Evolutionary conservation across 2,113 vertebrate genomes (phyloP).

Genomic region (Python bivittatus): DNA sequence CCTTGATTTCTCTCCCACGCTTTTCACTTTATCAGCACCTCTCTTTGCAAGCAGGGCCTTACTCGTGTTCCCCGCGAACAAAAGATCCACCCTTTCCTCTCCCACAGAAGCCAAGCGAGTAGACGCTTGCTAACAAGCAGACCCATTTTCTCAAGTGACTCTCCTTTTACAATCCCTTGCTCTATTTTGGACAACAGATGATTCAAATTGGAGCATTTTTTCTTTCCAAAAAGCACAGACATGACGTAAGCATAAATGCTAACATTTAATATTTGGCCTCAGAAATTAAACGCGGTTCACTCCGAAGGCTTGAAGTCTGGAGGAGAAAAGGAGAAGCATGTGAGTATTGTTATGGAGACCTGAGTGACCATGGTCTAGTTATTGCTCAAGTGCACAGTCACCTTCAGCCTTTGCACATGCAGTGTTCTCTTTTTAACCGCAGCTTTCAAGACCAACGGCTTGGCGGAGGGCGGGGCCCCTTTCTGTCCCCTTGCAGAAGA

Average conservation of each 20-base stretch:
- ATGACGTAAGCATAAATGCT: slow-evolving; percentile 36
- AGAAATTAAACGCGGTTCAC: not conserved
- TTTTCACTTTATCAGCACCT: slow-evolving; percentile 58
- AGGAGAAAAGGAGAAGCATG: not conserved
- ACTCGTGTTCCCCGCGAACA: slow-evolving; percentile 17
- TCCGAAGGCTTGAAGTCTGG: not conserved
- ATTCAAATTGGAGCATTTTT: slow-evolving; percentile 25
- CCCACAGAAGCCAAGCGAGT: not conserved
- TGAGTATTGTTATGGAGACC: too few relatives aligned
- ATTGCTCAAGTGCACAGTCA: not conserved
- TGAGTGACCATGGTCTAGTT: not conserved
- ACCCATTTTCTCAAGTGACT: not conserved
- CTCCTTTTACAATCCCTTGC: slow-evolving; percentile 30
- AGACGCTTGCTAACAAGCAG: slow-evolving; percentile 28
- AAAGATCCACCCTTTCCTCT: slow-evolving; percentile 42
- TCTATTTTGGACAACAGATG: slow-evolving; percentile 18
- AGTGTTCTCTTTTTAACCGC: too few relatives aligned
- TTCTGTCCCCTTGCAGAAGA: not conserved
- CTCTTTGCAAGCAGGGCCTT: slow-evolving; percentile 33
- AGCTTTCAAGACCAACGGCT: not conserved
- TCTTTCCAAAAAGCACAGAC: too few relatives aligned
- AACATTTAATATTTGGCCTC: slow-evolving; percentile 35
- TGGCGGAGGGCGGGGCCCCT: not conserved
- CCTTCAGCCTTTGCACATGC: not conserved
- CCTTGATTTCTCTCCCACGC: slow-evolving; percentile 39